Percentiles rank a stretch among this genome's conserved stretches.
These are phyloP conservation scores for Blennius ocellaris DNA, from an alignment of 2,113 vertebrate genomes.

Conservation along the genomic window DNA sequence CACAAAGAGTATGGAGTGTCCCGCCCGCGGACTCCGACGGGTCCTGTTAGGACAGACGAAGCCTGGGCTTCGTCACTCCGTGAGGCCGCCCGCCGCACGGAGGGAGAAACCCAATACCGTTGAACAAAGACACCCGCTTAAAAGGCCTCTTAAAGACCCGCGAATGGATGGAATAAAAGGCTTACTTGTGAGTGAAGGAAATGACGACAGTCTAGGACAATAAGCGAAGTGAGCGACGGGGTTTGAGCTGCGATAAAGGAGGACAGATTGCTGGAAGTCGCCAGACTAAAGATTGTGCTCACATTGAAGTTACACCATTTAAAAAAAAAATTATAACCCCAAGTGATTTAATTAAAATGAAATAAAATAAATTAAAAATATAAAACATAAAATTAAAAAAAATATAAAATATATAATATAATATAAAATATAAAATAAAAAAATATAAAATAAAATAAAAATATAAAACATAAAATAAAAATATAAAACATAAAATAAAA, in stretches of 20 bases:
- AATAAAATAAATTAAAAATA: too few species aligned
- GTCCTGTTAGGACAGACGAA: background rate
- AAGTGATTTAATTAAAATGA: too few species aligned
- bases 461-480: too few species aligned
- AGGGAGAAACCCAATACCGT: constrained; percentile 36
- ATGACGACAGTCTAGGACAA: constrained; percentile 25
- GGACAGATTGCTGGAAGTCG: constrained; percentile 21
- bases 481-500: too few species aligned
- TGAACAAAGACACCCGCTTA: constrained; percentile 14
- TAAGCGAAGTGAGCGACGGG: constrained; percentile 9
- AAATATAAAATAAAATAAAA: too few species aligned
- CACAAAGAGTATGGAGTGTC: constrained; percentile 36
- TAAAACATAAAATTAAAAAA: too few species aligned
- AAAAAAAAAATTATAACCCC: too few species aligned
- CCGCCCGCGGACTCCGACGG: constrained; percentile 30
- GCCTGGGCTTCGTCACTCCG: constrained; percentile 61
- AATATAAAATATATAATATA: too few species aligned
- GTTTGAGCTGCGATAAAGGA: constrained; percentile 34
- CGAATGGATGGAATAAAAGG: constrained; percentile 31
- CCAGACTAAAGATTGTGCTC: too few species aligned
- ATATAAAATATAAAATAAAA: too few species aligned
- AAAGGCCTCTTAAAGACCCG: constrained; percentile 21
- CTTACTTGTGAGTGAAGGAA: constrained; percentile 37
- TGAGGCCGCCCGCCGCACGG: background rate
- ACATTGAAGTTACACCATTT: too few species aligned